Percentiles rank a stretch among this genome's conserved stretches.
Conservation (phyloP, 2,797 vertebrate species). For the Fringilla coelebs region DNA sequence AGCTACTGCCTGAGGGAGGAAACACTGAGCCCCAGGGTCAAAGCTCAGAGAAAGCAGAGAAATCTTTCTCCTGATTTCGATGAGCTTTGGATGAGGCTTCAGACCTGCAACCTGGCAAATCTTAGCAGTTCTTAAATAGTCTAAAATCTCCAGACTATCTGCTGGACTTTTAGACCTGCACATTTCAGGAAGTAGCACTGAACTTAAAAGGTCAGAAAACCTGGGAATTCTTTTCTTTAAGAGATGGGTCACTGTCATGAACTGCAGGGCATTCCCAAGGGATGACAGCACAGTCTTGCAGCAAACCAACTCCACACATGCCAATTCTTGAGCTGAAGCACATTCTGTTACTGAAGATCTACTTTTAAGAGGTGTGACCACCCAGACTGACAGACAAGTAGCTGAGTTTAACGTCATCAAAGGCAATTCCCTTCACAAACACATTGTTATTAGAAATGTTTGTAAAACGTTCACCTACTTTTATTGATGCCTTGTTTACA, state of each 20-base stretch:
- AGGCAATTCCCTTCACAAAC: slow-evolving; percentile 38
- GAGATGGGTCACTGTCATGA: neutral
- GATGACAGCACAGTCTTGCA: neutral
- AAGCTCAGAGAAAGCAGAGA: neutral
- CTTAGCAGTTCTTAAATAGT: neutral
- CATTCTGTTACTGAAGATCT: neutral
- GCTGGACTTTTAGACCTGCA: neutral
- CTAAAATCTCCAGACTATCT: neutral
- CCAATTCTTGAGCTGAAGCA: neutral
- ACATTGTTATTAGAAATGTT: slow-evolving; percentile 44
- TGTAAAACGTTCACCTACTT: slow-evolving; percentile 74
- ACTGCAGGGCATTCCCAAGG: neutral
- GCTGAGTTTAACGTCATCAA: neutral
- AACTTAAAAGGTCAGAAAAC: neutral
- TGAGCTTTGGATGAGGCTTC: neutral
- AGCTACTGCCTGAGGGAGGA: neutral
- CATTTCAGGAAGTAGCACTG: neutral
- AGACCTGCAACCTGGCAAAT: neutral
- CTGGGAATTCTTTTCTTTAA: neutral
- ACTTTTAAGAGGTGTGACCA: neutral
- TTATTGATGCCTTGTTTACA: slow-evolving; percentile 95
- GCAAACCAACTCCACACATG: neutral
- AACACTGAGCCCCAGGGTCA: neutral
- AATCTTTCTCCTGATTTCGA: neutral
- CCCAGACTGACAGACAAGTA: neutral